Conservation (phyloP, 2,888 invertebrate genomes). For the Alentia gelatinosa region DNA sequence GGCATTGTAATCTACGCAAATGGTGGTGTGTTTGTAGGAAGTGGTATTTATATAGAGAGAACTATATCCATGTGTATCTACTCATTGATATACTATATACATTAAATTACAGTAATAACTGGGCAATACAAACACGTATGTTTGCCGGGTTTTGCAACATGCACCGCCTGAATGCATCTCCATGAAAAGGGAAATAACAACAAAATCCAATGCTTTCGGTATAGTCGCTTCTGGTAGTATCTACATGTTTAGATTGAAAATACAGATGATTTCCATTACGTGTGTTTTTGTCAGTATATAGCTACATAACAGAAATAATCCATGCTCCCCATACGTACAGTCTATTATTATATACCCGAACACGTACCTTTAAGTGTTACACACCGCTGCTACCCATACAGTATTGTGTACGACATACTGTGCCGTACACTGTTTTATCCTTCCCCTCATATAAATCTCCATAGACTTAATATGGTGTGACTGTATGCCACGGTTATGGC, state of each 20-base stretch:
- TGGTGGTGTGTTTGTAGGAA: neutral
- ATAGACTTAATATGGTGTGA: too few relatives aligned
- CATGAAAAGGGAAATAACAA: constrained; percentile 2
- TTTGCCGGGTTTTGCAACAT: constrained; percentile 16
- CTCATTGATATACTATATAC: constrained; percentile 3
- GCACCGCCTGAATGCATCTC: constrained; percentile 22
- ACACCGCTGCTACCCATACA: too few relatives aligned
- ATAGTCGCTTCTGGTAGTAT: neutral
- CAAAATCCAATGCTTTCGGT: constrained; percentile 17
- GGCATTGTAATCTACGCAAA: constrained; percentile 17
- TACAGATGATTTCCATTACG: constrained; percentile 1
- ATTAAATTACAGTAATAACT: constrained; percentile 5
- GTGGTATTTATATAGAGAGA: neutral
- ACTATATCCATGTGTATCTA: neutral
- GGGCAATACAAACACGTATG: neutral
- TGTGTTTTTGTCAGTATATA: too few relatives aligned
- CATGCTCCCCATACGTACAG: neutral
- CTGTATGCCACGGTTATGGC: too few relatives aligned
- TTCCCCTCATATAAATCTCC: too few relatives aligned
- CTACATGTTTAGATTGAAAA: constrained; percentile 13
- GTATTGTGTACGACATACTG: too few relatives aligned
- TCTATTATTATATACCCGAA: too few relatives aligned
- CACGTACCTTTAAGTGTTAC: too few relatives aligned
- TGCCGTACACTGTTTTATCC: too few relatives aligned
- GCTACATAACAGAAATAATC: neutral